Conservation (phyloP, 2,797 vertebrate genomes). For the Fratercula arctica region DNA sequence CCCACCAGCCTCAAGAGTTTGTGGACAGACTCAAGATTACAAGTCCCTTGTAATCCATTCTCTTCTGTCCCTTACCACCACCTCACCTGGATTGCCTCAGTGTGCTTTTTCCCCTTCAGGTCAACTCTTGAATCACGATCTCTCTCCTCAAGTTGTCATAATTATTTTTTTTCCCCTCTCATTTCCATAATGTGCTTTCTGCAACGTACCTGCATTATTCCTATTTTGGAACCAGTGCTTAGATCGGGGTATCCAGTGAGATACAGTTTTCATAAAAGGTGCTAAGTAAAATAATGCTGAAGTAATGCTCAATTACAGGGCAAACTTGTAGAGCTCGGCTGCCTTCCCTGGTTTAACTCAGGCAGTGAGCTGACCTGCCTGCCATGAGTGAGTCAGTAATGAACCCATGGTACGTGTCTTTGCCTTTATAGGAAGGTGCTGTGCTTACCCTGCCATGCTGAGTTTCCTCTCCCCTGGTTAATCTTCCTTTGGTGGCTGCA, state of each 20-base stretch:
- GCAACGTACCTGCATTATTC: background rate
- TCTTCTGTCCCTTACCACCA: background rate
- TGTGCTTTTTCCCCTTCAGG: background rate
- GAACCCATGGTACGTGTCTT: background rate
- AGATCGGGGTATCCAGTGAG: background rate
- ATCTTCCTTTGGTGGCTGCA: background rate
- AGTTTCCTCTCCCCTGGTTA: slow-evolving; percentile 78
- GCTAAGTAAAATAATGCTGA: background rate
- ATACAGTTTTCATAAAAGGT: background rate
- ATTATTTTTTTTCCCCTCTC: background rate
- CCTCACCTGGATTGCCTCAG: background rate
- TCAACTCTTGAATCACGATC: background rate
- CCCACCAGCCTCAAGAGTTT: background rate
- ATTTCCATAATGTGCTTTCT: background rate
- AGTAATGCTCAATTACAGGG: background rate
- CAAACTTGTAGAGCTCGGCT: background rate
- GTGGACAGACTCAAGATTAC: background rate
- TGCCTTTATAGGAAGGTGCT: background rate
- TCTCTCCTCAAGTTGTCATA: background rate
- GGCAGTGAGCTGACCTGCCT: background rate
- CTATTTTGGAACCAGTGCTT: background rate
- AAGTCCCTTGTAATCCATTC: background rate
- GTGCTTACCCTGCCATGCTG: slow-evolving; percentile 82
- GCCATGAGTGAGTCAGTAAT: background rate
- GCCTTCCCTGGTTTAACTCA: background rate